Base-by-base conservation (phyloP, 2,888 invertebrate species). In the Drosophila siamana region DNA sequence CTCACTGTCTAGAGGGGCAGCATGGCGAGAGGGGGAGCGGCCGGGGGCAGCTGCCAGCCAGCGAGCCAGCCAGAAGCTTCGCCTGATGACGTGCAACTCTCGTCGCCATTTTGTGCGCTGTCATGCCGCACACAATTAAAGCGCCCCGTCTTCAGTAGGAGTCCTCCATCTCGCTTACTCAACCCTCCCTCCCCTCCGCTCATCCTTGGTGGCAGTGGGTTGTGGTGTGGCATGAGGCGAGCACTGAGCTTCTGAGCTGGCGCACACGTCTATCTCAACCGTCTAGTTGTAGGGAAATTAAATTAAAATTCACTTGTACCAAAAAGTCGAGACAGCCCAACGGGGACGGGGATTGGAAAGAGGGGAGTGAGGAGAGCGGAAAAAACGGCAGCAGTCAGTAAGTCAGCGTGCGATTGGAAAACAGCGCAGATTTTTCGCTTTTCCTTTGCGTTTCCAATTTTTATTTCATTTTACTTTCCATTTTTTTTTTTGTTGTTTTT, bases 51-150 rank as follows among this genome's bases (percentile, higher is more conserved):
- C n/a, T 40, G 38, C 15, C n/a, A 33, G 26, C 22, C 50, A 33
- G 68, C 19, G 2, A 19, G 19, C 16, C n/a, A 15, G 28, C 22
- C 51, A 36, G 68, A 43, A 59, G 51, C 63, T 67, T 38, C 56
- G 84, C 73, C 82, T 82, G 84, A 85, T 85, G 87, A 87, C 83
- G 82, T 82, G 80, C 88, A 84, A 88, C 85, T 80, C 80, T 77
- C 76, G 74, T 71, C 78, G 84, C 84, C 86, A 89, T 80, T 89
- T 88, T 83, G 83, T 82, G 89, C 89, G 76, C 79, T 82, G 87
- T 89, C 89, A 89, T 86, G 79, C 82, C 78, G 81, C 78, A 77
- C 75, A 89, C 87, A 89, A 89, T 89, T 89, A 89, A 88, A 87
- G 76, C 85, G 69, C 76, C 77, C 67, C 79, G 75, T 69, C 74